Evolutionary conservation across 2,113 vertebrate species (phyloP), one percentile per base, ranked within the genome.

Genomic region (Cynopterus brachyotis): DNA sequence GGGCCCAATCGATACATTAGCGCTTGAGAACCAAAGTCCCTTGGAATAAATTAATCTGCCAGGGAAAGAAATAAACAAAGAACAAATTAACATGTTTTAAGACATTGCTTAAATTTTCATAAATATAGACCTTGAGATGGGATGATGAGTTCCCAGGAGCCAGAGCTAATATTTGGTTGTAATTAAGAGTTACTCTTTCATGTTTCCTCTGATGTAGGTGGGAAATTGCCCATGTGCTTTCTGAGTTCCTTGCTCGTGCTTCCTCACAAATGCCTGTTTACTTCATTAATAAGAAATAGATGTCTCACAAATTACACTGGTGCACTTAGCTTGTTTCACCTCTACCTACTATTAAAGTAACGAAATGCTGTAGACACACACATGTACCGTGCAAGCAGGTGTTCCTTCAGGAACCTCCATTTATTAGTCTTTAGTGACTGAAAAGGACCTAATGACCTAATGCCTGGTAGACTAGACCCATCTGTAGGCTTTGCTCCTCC

Each of bases 11-110:
- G 96, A 98, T 98, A 98, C 91, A 98, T 98, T 97, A 98, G 98
- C 93, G 97, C 98, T 98, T 98, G 98, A 98, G 98, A 98, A 98
- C 98, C 97, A 97, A 98, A 98, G 98, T 98, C 98, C 98, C 98
- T 98, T 98, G 98, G 98, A 98, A 98, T 99, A 99, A 99, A 98
- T 98, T 99, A 99, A 97, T 98, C 98, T 98, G 98, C 97, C 97
- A 98, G 98, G 97, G 98, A 98, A 98, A 98, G 98, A 98, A 98
- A 98, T 98, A 98, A 99, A 99, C 98, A 99, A 98, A 99, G 98
- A 98, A 98, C 98, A 98, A 98, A 99, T 99, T 99, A 99, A 98
- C 98, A 99, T 98, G 98, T 98, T 98, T 98, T 98, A 98, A 99
- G 98, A 98, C 98, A 98, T 98, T 98, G 98, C 98, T 99, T 98